Percentiles rank a stretch among this genome's conserved stretches.
phyloP scores from a whole-genome alignment of 2,797 vertebrate genomes.

The Acropternis orthonyx region DNA sequence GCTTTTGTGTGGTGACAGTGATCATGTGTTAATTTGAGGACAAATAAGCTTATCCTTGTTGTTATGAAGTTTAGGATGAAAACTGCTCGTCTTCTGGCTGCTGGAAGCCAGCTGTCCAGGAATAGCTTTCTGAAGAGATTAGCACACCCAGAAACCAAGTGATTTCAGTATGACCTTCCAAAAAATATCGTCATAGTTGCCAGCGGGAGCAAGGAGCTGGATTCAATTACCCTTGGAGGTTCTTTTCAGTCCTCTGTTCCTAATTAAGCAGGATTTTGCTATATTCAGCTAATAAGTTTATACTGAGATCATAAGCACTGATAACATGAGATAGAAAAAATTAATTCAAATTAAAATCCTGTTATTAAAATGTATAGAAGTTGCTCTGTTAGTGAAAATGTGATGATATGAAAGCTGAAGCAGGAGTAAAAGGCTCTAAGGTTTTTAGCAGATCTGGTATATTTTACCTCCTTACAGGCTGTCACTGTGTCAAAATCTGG shows the following conservation, averaged over 20 bases:
- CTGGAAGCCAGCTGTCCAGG: background rate
- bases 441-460: background rate
- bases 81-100: background rate
- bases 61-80: background rate
- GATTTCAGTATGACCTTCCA: slow-evolving; percentile 42
- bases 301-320: background rate
- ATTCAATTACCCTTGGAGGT: slow-evolving; percentile 37
- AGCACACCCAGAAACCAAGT: background rate
- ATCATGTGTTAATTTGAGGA: background rate
- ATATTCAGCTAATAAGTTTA: background rate
- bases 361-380: background rate
- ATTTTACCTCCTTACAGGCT: background rate
- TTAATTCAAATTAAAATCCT: background rate
- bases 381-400: background rate
- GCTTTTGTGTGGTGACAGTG: background rate
- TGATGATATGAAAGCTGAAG: background rate
- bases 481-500: slow-evolving; percentile 16
- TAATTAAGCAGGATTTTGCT: slow-evolving; percentile 35
- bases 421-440: background rate
- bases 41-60: background rate
- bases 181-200: background rate
- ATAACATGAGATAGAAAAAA: background rate
- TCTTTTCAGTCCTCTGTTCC: background rate
- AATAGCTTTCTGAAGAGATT: background rate
- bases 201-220: background rate